Percentiles rank a stretch among this genome's conserved stretches.
Evolutionary conservation across 2,113 vertebrate genomes (phyloP).

Genomic region (Hyla sarda): DNA sequence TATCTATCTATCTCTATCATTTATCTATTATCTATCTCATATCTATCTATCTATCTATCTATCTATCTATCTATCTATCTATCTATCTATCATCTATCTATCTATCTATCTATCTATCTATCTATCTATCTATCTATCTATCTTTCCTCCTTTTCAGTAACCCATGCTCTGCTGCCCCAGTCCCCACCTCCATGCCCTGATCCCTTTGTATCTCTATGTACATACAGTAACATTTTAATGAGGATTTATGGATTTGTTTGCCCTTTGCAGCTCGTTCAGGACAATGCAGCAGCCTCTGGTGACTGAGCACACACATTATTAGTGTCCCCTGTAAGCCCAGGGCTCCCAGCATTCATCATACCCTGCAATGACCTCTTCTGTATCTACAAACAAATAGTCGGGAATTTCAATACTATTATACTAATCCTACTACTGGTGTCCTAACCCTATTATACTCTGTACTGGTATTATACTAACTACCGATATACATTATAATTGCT

Average conservation of each 20-base stretch:
- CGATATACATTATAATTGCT: background rate
- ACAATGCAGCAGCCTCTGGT: background rate
- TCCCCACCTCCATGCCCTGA: background rate
- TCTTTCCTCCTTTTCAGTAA: background rate
- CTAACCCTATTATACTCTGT: background rate
- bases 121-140: conserved; percentile 2
- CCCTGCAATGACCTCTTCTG: background rate
- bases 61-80: background rate
- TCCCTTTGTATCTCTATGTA: background rate
- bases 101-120: background rate
- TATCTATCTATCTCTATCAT: no score
- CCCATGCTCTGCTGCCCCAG: no score
- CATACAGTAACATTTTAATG: conserved; percentile 42
- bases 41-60: background rate
- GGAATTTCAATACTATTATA: background rate
- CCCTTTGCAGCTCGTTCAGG: background rate
- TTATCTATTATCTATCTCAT: no score
- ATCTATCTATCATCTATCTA: conserved; percentile 1
- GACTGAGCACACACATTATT: conserved; percentile 23
- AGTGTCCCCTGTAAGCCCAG: background rate
- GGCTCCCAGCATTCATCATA: background rate
- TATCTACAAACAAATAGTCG: background rate
- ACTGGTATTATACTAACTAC: background rate
- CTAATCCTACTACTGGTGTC: background rate
- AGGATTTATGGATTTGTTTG: conserved; percentile 32